Percentiles rank a stretch among this genome's conserved stretches.
These are phyloP conservation scores for Drosophila sordidapex DNA, from an alignment of 2,888 invertebrate genomes.

Conservation along the genomic window DNA sequence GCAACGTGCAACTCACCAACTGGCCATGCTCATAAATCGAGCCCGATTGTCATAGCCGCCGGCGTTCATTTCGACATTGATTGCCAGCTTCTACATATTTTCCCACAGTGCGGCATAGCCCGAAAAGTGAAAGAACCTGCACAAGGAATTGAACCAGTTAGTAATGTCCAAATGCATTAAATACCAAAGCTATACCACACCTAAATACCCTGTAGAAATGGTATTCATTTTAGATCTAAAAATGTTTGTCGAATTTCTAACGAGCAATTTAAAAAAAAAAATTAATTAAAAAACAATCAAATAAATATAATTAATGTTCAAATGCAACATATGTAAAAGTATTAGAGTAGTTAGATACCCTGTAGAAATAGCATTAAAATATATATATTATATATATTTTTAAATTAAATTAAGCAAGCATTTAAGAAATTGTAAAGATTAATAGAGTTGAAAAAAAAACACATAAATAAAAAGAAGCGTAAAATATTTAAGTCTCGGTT, in stretches of 20 bases:
- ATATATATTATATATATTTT: background rate
- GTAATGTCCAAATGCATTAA: conserved; percentile 26
- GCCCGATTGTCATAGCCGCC: conserved; percentile 71
- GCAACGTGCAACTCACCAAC: conserved; percentile 9
- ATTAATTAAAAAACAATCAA: background rate
- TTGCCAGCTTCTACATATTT: conserved; percentile 80
- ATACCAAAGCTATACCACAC: background rate
- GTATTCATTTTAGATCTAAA: background rate
- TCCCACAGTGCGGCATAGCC: conserved; percentile 68
- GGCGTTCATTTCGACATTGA: conserved; percentile 75
- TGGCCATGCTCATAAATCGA: conserved; percentile 70
- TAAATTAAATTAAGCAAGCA: background rate
- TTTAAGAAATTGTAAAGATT: background rate
- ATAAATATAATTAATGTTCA: background rate
- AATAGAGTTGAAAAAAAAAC: background rate
- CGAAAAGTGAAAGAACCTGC: conserved; percentile 73
- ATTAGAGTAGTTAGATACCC: background rate
- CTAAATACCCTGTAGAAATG: conserved; percentile 29
- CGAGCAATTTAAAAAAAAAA: too few species aligned
- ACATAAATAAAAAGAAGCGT: background rate
- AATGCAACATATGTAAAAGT: background rate
- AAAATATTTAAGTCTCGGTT: background rate
- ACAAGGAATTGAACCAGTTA: conserved; percentile 50
- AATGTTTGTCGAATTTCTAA: background rate
- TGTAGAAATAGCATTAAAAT: background rate